These are phyloP conservation scores for Netelia virgata DNA, from an alignment of 2,888 invertebrate species.

Conservation along the genomic window DNA sequence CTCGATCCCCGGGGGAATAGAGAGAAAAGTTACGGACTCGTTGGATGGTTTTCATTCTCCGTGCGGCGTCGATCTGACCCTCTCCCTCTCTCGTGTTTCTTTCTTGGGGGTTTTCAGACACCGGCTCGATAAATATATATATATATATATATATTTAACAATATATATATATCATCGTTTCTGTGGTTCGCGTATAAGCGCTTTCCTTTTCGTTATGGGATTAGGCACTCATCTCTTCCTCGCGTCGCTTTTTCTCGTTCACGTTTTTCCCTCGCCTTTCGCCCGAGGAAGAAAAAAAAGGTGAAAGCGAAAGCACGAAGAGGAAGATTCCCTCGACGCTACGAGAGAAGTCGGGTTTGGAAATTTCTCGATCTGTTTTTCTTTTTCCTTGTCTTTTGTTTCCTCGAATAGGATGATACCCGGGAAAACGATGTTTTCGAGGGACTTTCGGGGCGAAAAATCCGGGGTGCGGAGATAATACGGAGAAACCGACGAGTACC, in stretches of 20 bases:
- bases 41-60: constrained; percentile 67
- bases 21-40: constrained; percentile 77
- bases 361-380: constrained; percentile 41
- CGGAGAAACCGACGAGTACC: background rate
- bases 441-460: background rate
- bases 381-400: constrained; percentile 7
- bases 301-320: constrained; percentile 31
- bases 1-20: constrained; percentile 74
- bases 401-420: constrained; percentile 44
- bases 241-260: constrained; percentile 53
- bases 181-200: constrained; percentile 66
- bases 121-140: constrained; percentile 13
- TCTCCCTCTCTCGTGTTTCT: constrained; percentile 39
- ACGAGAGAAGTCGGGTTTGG: constrained; percentile 57
- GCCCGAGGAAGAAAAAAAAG: constrained; percentile 11
- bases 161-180: constrained; percentile 6
- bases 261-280: constrained; percentile 48
- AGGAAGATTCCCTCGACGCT: constrained; percentile 57
- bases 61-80: constrained; percentile 31
- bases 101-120: constrained; percentile 34
- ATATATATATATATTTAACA: background rate
- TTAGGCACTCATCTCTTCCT: constrained; percentile 77
- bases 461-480: background rate
- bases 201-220: constrained; percentile 79
- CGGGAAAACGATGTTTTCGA: constrained; percentile 23